Conservation (phyloP, 1,140 invertebrate genomes). For the Lucilia sericata region DNA sequence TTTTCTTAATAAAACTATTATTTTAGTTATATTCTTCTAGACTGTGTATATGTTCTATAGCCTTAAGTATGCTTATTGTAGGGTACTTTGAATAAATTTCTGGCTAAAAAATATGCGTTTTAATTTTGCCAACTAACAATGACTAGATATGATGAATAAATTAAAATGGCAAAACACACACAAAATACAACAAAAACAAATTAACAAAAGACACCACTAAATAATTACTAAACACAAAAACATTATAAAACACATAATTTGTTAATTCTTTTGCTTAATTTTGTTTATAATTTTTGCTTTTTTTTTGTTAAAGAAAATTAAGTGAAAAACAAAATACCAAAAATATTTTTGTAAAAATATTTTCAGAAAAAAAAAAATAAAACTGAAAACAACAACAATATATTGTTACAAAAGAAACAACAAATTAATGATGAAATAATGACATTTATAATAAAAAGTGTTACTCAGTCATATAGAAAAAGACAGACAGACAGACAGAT, state of each 20-base stretch:
- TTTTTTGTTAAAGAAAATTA: background rate
- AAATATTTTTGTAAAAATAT: background rate
- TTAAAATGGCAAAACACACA: background rate
- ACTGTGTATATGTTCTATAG: too few relatives aligned
- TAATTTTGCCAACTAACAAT: background rate
- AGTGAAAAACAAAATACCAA: conserved; percentile 7
- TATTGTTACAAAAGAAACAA: background rate
- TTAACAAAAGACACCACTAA: background rate
- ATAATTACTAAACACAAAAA: background rate
- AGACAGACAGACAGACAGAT: too few relatives aligned
- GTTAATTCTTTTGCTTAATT: too few relatives aligned
- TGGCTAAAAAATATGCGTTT: background rate
- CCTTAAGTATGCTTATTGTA: too few relatives aligned
- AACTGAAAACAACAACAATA: background rate
- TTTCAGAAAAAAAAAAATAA: background rate
- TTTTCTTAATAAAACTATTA: too few relatives aligned
- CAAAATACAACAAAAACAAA: too few relatives aligned
- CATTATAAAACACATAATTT: background rate
- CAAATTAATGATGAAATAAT: conserved; percentile 2
- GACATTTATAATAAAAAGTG: background rate
- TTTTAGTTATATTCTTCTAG: too few relatives aligned
- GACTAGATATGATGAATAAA: background rate
- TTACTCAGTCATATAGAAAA: background rate
- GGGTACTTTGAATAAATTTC: too few relatives aligned
- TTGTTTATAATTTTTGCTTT: too few relatives aligned